These are phyloP conservation scores for Salvelinus sp. DNA, from an alignment of 2,113 vertebrate genomes.

Conservation along the genomic window DNA sequence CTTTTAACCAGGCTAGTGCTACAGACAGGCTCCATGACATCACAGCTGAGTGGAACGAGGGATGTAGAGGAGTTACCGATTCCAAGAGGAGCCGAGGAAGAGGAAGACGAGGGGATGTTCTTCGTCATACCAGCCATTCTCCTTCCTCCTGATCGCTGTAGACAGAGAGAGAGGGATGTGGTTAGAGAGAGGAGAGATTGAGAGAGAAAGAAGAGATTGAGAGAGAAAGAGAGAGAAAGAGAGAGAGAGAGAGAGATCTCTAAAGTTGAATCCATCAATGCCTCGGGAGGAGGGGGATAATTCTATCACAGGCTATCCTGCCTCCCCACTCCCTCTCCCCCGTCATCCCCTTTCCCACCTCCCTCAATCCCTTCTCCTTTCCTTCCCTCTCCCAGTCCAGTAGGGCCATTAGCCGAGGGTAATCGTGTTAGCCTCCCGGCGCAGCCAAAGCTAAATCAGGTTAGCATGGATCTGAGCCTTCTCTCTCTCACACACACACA, in stretches of 20 bases:
- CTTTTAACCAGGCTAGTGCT: too few relatives aligned
- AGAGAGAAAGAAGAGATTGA: background rate
- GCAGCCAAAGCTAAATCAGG: conserved; percentile 93
- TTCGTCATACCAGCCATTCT: conserved; percentile 98
- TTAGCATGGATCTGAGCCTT: conserved; percentile 93
- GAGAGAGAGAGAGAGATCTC: conserved; percentile 57
- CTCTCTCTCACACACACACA: conserved; percentile 16
- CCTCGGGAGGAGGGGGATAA: too few relatives aligned
- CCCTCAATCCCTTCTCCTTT: too few relatives aligned
- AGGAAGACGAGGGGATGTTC: conserved; percentile 97
- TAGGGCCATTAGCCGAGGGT: conserved; percentile 94
- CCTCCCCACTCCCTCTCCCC: conserved; percentile 33
- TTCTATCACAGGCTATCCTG: conserved; percentile 35
- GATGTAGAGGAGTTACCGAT: conserved; percentile 80
- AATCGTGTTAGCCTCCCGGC: conserved; percentile 95
- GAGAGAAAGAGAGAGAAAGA: conserved; percentile 15
- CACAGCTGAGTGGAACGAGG: conserved; percentile 3
- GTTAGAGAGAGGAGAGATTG: background rate
- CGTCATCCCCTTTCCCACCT: background rate
- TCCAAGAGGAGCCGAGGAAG: conserved; percentile 95
- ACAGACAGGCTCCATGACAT: too few relatives aligned
- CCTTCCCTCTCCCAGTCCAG: conserved; percentile 74
- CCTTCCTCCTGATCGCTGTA: conserved; percentile 93
- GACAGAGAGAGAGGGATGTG: conserved; percentile 14
- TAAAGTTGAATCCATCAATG: conserved; percentile 77